These are phyloP conservation scores for Xerus rutilus DNA, from an alignment of 2,797 vertebrate genomes.

Conservation along the genomic window DNA sequence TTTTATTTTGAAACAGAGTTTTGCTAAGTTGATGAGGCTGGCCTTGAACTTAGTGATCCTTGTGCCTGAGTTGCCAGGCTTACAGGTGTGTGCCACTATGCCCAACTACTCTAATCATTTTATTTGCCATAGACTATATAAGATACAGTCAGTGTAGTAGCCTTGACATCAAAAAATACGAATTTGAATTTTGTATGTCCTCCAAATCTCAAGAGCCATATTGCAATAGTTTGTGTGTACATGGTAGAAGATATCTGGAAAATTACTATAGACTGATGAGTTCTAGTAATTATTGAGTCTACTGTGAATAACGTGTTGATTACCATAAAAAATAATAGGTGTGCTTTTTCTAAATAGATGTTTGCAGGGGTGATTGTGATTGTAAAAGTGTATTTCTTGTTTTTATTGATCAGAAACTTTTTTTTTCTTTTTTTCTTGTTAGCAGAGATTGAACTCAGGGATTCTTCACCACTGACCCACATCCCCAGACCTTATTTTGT, in stretches of 20 bases:
- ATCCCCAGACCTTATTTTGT: no score
- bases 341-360: conserved; percentile 3
- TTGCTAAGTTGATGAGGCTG: no score
- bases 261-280: background rate
- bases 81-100: no score
- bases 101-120: background rate
- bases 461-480: no score
- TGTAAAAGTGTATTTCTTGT: background rate
- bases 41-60: no score
- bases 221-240: background rate
- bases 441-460: no score
- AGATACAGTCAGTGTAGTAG: background rate
- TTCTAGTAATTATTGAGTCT: background rate
- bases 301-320: background rate
- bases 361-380: background rate
- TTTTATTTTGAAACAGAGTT: no score
- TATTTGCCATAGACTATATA: background rate
- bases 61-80: no score
- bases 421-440: no score
- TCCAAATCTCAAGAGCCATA: background rate
- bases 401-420: conserved; percentile 7
- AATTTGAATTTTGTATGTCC: background rate
- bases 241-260: conserved; percentile 4
- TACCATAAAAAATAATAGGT: background rate
- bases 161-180: background rate